phyloP scores from a whole-genome alignment of 2,888 invertebrate genomes.

The Agrotis puta region DNA sequence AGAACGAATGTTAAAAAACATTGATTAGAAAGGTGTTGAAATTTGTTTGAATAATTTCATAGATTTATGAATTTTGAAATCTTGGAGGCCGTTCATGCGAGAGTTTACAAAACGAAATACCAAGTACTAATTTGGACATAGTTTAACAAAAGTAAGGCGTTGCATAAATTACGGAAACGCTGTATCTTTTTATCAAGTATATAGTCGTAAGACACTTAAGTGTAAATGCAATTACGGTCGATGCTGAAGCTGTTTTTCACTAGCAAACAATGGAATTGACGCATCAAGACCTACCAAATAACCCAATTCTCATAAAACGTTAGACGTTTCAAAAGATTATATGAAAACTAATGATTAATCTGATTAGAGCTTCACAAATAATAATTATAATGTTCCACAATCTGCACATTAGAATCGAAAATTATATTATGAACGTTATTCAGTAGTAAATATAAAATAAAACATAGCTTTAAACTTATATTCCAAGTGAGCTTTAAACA shows the following conservation, averaged over 20 bases:
- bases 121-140: no score
- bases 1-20: not conserved
- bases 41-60: not conserved
- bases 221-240: not conserved
- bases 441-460: not conserved
- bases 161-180: not conserved
- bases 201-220: not conserved
- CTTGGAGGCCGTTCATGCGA: not conserved
- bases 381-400: constrained; percentile 8
- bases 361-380: constrained; percentile 3
- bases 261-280: constrained; percentile 38
- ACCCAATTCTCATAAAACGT: constrained; percentile 52
- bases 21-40: not conserved
- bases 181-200: not conserved
- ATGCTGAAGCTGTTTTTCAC: constrained; percentile 6
- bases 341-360: constrained; percentile 4
- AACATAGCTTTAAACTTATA: not conserved
- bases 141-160: no score
- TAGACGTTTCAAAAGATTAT: constrained; percentile 23
- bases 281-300: constrained; percentile 36
- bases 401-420: not conserved
- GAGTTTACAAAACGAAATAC: not conserved
- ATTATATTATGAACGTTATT: not conserved
- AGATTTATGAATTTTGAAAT: not conserved
- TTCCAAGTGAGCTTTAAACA: not conserved